Evolutionary conservation across 2,797 vertebrate species (phyloP), one percentile per base, ranked within the genome.

Genomic region (Anguilla obscura): DNA sequence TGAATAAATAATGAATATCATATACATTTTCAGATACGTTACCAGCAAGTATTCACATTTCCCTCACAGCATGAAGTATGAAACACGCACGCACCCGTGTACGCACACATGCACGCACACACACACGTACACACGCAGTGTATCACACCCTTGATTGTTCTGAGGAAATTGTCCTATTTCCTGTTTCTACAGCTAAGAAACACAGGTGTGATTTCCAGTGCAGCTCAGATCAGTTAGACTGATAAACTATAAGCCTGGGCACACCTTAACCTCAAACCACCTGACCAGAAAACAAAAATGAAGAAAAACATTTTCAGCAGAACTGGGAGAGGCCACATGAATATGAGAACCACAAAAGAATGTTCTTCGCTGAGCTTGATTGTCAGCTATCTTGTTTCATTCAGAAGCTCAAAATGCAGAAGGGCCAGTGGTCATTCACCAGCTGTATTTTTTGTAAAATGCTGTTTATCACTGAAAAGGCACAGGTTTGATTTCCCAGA

Each of bases 231-330:
- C 82, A 54, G 48, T 84, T 50, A 52, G 54, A 83, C 66, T 54
- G 87, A 52, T 74, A 69, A 24, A 52, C 50, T 52, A 76, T 66
- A 40, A 85, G 50, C 66, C 87, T 85, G 63, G 10, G 30, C 86
- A 82, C 86, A 76, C 86, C 80, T 82, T 63, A 83, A 87, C 86
- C 80, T 83, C 86, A 87, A 74, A 87, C 86, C 86, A 56, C 69
- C 27, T 27, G 69, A 52, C 86, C 54, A 79, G 76, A 24, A 87
- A 87, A 24, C 76, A 82, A 36, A 63, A 8, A 63, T 52, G 30
- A 48, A 76, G 27, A 4, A 63, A 63, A 79, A n/a, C 24, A n/a
- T 66, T 66, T 21, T 24, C 18, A 60, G 86, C 4, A 52, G 80
- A 21, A 60, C 30, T n/a, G 54, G 80, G 24, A 79, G 54, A 60